Evolutionary conservation across 30 jellyfish, hydroid and myxozoan species (phyloP).

Genomic region (Hydractinia echinata): DNA sequence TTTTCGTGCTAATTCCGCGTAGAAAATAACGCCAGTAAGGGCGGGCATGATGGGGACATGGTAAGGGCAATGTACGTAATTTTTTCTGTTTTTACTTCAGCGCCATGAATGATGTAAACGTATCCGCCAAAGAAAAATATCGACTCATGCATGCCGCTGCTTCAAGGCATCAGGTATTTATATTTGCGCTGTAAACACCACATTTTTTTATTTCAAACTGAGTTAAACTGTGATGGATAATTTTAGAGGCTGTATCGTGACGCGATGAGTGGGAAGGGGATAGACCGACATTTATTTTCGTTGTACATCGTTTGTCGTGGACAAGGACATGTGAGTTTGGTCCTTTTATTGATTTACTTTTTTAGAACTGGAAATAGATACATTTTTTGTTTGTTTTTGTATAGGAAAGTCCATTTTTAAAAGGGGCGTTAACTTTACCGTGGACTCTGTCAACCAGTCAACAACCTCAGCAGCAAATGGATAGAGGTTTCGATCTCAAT

Average conservation of each 20-base stretch:
- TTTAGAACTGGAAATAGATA: too few relatives aligned
- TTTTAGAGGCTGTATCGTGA: conserved; percentile 69
- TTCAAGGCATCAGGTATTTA: conserved; percentile 64
- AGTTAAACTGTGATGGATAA: not conserved
- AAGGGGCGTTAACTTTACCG: conserved; percentile 79
- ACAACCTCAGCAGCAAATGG: conserved; percentile 97
- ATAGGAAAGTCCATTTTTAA: conserved; percentile 77
- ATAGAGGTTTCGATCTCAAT: conserved; percentile 80
- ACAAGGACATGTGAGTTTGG: conserved; percentile 73
- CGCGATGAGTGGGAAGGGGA: conserved; percentile 91
- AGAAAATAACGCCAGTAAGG: too few relatives aligned
- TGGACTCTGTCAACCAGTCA: conserved; percentile 98
- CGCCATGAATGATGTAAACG: conserved; percentile 40
- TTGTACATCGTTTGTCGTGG: conserved; percentile 90
- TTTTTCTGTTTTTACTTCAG: conserved; percentile 29
- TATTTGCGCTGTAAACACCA: not conserved
- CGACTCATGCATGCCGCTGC: conserved; percentile 60
- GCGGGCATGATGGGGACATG: too few relatives aligned
- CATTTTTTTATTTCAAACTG: not conserved
- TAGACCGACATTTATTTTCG: conserved; percentile 82
- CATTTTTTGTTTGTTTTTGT: not conserved
- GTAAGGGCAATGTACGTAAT: too few relatives aligned
- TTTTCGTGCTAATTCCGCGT: too few relatives aligned
- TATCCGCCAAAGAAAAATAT: conserved; percentile 38
- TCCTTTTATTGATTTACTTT: not conserved